Evolutionary conservation across 2,888 invertebrate genomes (phyloP), one percentile per base, ranked within the genome.

Genomic region (Rhagophthalmus giganteus): DNA sequence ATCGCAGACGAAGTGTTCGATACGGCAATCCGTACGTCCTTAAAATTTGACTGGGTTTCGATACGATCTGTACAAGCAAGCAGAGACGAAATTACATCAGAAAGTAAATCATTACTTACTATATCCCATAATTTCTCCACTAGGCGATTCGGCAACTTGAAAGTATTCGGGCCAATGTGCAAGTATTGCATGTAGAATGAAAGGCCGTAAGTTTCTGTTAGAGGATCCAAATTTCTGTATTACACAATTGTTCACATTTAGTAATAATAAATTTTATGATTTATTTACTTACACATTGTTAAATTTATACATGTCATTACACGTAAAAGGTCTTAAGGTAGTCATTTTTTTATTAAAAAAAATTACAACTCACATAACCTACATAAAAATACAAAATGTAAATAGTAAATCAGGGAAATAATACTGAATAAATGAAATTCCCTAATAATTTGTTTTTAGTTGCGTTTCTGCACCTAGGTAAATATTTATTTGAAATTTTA

Each of bases 141-240:
- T 90, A 2, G 96, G 93, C 10, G 96, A 90, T 79, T 97, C 97
- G 2, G 95, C 94, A 10, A 95, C 90, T 81, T 95, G 94, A 74
- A 98, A 97, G 75, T 95, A 98, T 76, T 99, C 98, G 0, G 98
- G 97, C 97, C 97, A 98, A 70, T 95, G 94, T 6, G 95, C 94
- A 98, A 77, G 76, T 99, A 99, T 70, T 96, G 95, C 76, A 98
- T 90, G 70, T 99, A 99, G 78, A 99, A 99, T 4, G 91, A 87
- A 42, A 94, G 76, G 1, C 93, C 94, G 77, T 94, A 94, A 11
- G 98, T 99, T 80, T 99, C 98, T 2, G 98, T 99, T 39, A 97
- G 78, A 1, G 95, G 94, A 76, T 99, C 98, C 72, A 99, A 81
- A 76, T 98, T 98, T 50, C 95, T 95, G 77, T 51, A 82, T 80